Base-by-base conservation (phyloP, 2,888 invertebrate species). In the Loripinus fragilis region DNA sequence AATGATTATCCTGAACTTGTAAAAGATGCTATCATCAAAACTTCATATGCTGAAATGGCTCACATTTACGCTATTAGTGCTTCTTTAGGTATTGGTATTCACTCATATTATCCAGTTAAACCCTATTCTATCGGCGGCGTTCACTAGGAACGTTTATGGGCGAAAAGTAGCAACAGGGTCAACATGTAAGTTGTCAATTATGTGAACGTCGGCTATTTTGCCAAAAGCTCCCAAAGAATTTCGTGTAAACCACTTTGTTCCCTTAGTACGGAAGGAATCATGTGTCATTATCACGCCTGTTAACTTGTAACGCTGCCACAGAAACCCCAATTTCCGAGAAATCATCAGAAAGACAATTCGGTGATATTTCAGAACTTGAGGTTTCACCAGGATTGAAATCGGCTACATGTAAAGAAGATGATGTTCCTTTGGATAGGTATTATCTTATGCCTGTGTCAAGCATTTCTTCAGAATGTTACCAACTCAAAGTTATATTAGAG, bases 21-120 rank as follows among this genome's bases (percentile, higher is more conserved):
- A 20, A 52, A 15, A 52, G 70, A 70, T 35, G 70, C 38, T 3
- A 17, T 70, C 1, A 50, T 3, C n/a, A 38, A 33, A 8, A 30
- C 28, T 30, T 30, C 28, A 3, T 69, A 69, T n/a, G 8, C 12
- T 12, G 69, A 69, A 48, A 69, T 69, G 50, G 69, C 69, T 8
- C 69, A 69, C 20, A n/a, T 69, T 3, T 69, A 69, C 20, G 69
- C 69, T 1, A n/a, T 69, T 5, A 69, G 69, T 69, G 69, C 69
- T n/a, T 33, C 70, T 1, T 12, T 70, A 35, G 35, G 70, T 12
- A 15, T 23, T 35, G 52, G 52, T 23, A 52, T 70, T 7, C 30
- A 70, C n/a, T 70, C 70, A 20, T 70, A 52, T 25, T 70, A 23
- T 52, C 70, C 70, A 70, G 52, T 35, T 70, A n/a, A n/a, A 70